Evolutionary conservation across 2,888 invertebrate species (phyloP).

Genomic region (Philaethria dido): DNA sequence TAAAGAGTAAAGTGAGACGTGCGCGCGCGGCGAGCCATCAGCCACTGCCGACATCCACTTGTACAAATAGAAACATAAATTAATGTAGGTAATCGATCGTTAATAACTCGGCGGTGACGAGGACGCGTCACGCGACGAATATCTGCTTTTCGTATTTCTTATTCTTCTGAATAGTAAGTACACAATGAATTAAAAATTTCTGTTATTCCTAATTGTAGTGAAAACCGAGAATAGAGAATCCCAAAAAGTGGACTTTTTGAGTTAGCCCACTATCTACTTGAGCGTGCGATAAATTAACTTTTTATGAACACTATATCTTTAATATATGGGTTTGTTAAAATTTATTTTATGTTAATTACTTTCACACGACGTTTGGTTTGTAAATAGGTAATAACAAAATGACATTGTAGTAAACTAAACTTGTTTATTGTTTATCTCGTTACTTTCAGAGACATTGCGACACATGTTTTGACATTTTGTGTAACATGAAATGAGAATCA

Average conservation of each 20-base stretch:
- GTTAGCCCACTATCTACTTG: too few relatives aligned
- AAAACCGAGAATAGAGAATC: not conserved
- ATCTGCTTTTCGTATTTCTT: not conserved
- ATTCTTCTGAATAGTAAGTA: not conserved
- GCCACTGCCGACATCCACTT: not conserved
- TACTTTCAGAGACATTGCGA: too few relatives aligned
- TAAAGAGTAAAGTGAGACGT: not conserved
- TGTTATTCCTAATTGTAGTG: too few relatives aligned
- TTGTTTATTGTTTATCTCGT: too few relatives aligned
- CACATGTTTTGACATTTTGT: too few relatives aligned
- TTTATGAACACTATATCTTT: not conserved
- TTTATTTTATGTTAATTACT: not conserved
- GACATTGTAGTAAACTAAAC: too few relatives aligned
- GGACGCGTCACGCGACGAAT: not conserved
- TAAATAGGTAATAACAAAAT: not conserved
- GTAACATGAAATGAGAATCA: too few relatives aligned
- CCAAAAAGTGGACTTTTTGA: too few relatives aligned
- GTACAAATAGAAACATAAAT: conserved; percentile 7
- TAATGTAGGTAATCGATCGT: conserved; percentile 3
- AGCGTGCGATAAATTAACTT: too few relatives aligned
- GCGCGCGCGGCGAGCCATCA: conserved; percentile 1
- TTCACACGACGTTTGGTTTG: not conserved
- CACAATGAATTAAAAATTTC: not conserved
- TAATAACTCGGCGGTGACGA: conserved; percentile 10
- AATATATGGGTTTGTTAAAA: not conserved